Conservation (phyloP, 2,888 invertebrate species). For the Drosophila melanocephala region DNA sequence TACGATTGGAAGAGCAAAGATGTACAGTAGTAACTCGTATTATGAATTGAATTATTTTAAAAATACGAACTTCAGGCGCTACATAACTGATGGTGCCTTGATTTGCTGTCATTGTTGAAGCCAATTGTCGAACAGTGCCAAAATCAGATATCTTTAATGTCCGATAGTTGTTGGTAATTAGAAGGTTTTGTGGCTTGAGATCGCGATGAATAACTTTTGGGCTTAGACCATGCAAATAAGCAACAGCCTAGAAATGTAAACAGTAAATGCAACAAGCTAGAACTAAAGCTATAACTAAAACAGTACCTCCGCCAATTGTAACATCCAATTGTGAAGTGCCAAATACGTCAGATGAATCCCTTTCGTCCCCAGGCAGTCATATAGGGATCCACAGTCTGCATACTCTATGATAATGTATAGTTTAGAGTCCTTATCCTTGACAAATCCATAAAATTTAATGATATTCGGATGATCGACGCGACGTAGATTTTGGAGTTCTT, state of each 20-base stretch:
- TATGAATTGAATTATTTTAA: background rate
- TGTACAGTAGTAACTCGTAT: background rate
- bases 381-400: background rate
- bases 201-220: slow-evolving; percentile 49
- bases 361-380: accelerated
- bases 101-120: background rate
- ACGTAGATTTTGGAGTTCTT: background rate
- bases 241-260: slow-evolving; percentile 24
- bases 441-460: background rate
- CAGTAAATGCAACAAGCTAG: background rate
- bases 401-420: background rate
- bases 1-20: background rate
- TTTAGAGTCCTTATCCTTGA: accelerated
- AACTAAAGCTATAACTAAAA: background rate
- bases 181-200: slow-evolving; percentile 43
- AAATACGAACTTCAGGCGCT: background rate
- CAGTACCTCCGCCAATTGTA: background rate
- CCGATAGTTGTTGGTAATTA: slow-evolving; percentile 11
- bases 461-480: background rate
- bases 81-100: background rate
- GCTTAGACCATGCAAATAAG: slow-evolving; percentile 28
- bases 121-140: slow-evolving; percentile 17
- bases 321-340: background rate
- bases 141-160: slow-evolving; percentile 53
- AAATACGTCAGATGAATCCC: accelerated